These are phyloP conservation scores for Microctenopoma steveboyesi DNA, from an alignment of 2,797 vertebrate species.

Conservation along the genomic window DNA sequence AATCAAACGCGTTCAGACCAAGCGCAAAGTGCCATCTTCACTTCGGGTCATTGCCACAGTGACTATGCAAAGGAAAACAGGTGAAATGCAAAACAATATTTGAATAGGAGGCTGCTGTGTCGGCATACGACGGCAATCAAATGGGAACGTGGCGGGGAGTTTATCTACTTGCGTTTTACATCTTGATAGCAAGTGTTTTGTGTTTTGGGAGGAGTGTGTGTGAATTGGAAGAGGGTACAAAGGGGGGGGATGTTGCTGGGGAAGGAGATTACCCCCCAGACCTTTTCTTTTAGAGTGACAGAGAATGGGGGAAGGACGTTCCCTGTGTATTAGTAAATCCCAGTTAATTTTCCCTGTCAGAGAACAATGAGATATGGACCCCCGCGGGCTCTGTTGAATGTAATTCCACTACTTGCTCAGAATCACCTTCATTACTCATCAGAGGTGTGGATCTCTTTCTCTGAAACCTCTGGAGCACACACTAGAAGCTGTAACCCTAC, in stretches of 20 bases:
- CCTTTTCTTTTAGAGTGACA: slow-evolving; percentile 59
- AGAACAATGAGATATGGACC: slow-evolving; percentile 80
- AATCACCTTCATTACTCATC: slow-evolving; percentile 79
- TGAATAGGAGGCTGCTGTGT: slow-evolving; percentile 29
- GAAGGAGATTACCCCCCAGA: slow-evolving; percentile 66
- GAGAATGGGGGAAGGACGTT: slow-evolving; percentile 51
- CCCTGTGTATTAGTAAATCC: slow-evolving; percentile 80
- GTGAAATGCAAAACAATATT: slow-evolving; percentile 56
- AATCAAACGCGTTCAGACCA: slow-evolving; percentile 17
- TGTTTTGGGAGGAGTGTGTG: slow-evolving; percentile 34
- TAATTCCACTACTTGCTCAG: slow-evolving; percentile 76
- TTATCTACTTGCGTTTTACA: slow-evolving; percentile 54
- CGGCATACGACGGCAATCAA: slow-evolving; percentile 22
- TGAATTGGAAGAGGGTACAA: background rate
- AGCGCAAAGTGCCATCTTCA: background rate
- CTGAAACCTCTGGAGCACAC: slow-evolving; percentile 22
- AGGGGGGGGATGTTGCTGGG: slow-evolving; percentile 37
- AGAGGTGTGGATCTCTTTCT: slow-evolving; percentile 61
- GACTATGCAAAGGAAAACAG: slow-evolving; percentile 58
- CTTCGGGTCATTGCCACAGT: slow-evolving; percentile 31
- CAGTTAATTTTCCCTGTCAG: slow-evolving; percentile 82
- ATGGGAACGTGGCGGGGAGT: slow-evolving; percentile 28
- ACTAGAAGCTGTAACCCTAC: slow-evolving; percentile 25
- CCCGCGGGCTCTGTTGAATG: slow-evolving; percentile 72
- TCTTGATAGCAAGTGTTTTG: slow-evolving; percentile 58